These are phyloP conservation scores for Philereme transversata DNA, from an alignment of 2,888 invertebrate species.

Conservation along the genomic window DNA sequence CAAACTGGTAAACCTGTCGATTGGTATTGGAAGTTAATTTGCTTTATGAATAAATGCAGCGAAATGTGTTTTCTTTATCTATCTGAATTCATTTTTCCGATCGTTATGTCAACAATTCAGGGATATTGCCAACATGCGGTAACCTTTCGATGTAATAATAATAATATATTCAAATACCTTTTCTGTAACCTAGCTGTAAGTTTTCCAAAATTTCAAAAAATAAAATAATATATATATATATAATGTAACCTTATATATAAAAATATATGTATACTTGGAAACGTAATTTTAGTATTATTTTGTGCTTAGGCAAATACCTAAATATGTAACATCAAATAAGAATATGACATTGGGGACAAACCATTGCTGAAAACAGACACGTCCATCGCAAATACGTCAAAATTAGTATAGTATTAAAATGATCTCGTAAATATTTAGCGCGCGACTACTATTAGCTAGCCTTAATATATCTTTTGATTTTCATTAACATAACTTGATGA, in stretches of 20 bases:
- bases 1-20: slow-evolving; percentile 17
- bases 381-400: neutral
- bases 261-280: too few relatives aligned
- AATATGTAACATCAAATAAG: neutral
- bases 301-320: neutral
- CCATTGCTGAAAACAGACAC: neutral
- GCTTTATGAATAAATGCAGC: slow-evolving; percentile 16
- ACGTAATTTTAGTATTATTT: too few relatives aligned
- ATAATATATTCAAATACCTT: too few relatives aligned
- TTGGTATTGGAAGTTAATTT: slow-evolving; percentile 26
- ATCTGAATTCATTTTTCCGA: neutral
- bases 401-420: neutral
- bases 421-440: neutral
- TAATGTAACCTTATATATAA: too few relatives aligned
- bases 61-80: neutral
- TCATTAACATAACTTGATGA: slow-evolving; percentile 10
- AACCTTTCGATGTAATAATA: too few relatives aligned
- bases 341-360: neutral
- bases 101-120: too few relatives aligned
- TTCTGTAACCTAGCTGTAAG: too few relatives aligned
- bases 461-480: neutral
- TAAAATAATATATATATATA: too few relatives aligned
- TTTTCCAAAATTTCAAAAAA: too few relatives aligned
- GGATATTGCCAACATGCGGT: too few relatives aligned
- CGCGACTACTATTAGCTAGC: neutral